A percentile compares a stretch with the other conserved stretches of the same genome.
phyloP scores from a whole-genome alignment of 2,113 vertebrate genomes.

The Emydura subglobosa region DNA sequence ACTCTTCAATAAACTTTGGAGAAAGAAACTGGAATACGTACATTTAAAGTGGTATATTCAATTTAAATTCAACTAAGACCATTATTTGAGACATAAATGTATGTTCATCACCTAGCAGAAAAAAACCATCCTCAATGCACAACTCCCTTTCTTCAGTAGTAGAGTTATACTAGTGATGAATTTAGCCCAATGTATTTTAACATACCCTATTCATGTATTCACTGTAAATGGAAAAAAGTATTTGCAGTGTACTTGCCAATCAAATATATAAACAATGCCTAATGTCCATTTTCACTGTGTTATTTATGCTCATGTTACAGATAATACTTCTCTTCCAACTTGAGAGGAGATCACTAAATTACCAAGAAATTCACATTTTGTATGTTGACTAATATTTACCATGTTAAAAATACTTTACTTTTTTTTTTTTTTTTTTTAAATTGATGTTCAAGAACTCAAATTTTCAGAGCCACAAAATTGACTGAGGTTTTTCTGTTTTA shows the following conservation, averaged over 20 bases:
- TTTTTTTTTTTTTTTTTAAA: not conserved
- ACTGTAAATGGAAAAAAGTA: not conserved
- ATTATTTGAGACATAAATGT: not conserved
- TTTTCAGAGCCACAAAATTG: not conserved
- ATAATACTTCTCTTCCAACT: not conserved
- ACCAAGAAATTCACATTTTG: not conserved
- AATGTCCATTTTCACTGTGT: not conserved
- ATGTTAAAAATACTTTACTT: not conserved
- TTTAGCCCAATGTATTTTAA: not conserved
- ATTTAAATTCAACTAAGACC: not conserved
- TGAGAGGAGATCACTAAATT: not conserved
- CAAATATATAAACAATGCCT: not conserved
- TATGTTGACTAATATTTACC: not conserved
- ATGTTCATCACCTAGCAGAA: not conserved
- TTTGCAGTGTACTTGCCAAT: not conserved
- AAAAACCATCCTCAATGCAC: not conserved
- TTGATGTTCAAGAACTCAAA: not conserved
- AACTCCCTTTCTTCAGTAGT: not conserved
- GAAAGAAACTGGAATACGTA: not conserved
- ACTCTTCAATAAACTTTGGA: not conserved
- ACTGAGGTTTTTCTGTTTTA: not conserved
- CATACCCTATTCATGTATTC: not conserved
- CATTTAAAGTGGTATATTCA: not conserved
- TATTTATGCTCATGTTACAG: not conserved
- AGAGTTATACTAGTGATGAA: not conserved